Evolutionary conservation across 1,140 invertebrate species (phyloP).

Genomic region (Cataglyphis hispanica): DNA sequence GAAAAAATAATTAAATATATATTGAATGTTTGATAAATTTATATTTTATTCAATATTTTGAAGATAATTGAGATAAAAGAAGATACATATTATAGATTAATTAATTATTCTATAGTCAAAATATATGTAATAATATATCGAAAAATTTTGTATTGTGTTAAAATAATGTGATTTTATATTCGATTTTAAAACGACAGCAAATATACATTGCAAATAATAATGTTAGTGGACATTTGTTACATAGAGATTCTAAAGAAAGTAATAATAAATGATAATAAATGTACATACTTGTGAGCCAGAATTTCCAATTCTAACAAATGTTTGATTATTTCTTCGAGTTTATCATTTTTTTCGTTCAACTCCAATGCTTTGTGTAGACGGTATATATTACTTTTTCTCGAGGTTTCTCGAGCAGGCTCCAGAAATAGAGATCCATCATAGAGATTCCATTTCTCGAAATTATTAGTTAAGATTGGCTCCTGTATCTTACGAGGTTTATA

Average conservation of each 20-base stretch:
- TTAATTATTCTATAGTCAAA: neutral
- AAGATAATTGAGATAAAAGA: no score
- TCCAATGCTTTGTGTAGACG: constrained; percentile 87
- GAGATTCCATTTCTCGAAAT: constrained; percentile 76
- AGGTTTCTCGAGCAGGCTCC: constrained; percentile 71
- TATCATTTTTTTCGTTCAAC: constrained; percentile 75
- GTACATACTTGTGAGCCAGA: constrained; percentile 76
- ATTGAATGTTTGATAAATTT: no score
- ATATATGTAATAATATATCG: neutral
- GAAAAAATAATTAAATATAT: no score
- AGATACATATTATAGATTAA: neutral
- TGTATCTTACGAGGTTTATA: constrained; percentile 65
- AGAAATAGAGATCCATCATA: constrained; percentile 78
- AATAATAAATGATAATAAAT: constrained; percentile 12
- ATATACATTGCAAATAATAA: neutral
- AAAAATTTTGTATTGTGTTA: neutral
- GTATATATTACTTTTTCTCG: constrained; percentile 87
- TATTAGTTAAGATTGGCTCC: constrained; percentile 50
- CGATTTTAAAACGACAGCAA: neutral
- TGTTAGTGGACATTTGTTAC: neutral
- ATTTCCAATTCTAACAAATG: constrained; percentile 76
- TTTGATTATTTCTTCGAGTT: constrained; percentile 69
- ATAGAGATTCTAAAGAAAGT: neutral
- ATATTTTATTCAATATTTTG: no score
- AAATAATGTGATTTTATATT: neutral